Evolutionary conservation across 2,888 invertebrate genomes (phyloP), one percentile per base, ranked within the genome.

Genomic region (Luperina testacea): DNA sequence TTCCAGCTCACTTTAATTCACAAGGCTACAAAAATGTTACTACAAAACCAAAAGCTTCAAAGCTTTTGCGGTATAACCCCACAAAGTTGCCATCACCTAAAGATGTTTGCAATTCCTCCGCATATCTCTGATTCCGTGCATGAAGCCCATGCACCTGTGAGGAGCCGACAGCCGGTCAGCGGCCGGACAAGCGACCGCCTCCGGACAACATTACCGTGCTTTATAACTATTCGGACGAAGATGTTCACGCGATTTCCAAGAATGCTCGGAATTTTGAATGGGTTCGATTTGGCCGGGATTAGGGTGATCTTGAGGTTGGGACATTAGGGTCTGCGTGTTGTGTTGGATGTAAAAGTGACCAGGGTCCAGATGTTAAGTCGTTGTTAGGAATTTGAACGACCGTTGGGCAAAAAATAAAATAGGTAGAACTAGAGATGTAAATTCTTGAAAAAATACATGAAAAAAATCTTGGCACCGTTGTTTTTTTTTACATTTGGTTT

Each of bases 41-140:
- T 53, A 8, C 20, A 70, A 32, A 32, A 24, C 20, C 32, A 32
- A 24, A 24, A 38, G 27, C 5, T 27, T 51, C 72, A 59, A 72
- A 83, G 78, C 71, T 71, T 84, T 71, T n/a, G 73, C 4, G 38
- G 65, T 70, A 0, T 68, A 70, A 79, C 81, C 61, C 0, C 20
- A 77, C 74, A 82, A 82, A 77, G 78, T 73, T 77, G 78, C 65
- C 72, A 77, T 85, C 77, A 81, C 78, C 70, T 75, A 65, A 75
- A 89, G 61, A 68, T 72, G 78, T 79, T 72, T 76, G 75, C 72
- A 80, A 69, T 74, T 80, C 77, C 81, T 84, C 73, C 84, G 78
- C 75, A 89, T 88, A 84, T 80, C 71, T 88, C 65, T n/a, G 73
- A 88, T 81, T 80, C 76, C 82, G 88, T 76, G 89, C 88, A 82